Evolutionary conservation across 2,888 invertebrate species (phyloP).

Genomic region (Caenorhabditis becei): DNA sequence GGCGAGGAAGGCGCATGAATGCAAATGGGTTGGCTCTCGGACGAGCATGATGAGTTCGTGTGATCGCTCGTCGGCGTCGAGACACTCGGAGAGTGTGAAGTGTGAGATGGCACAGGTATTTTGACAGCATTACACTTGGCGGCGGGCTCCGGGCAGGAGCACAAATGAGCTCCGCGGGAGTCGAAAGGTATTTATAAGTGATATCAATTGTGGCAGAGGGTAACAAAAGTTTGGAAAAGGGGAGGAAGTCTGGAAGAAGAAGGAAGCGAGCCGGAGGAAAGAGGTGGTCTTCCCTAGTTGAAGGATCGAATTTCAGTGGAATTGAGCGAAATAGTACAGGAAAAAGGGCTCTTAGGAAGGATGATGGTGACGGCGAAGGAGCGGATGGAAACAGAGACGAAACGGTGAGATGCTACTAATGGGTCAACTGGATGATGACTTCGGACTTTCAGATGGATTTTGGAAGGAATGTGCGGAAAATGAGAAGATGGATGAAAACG

Average conservation of each 20-base stretch:
- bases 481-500: not conserved
- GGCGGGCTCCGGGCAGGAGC: conserved; percentile 24
- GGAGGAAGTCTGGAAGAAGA: conserved; percentile 1
- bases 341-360: conserved; percentile 26
- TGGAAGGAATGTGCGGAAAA: not conserved
- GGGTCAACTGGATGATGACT: not conserved
- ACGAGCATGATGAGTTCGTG: conserved; percentile 25
- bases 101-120: conserved; percentile 41
- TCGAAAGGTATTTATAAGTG: conserved; percentile 30
- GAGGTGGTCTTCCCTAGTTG: conserved; percentile 30
- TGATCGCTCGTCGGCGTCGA: conserved; percentile 25
- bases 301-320: conserved; percentile 23
- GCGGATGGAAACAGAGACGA: conserved; percentile 7
- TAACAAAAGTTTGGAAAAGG: conserved; percentile 21
- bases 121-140: conserved; percentile 60
- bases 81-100: conserved; percentile 14
- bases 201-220: conserved; percentile 9
- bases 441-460: not conserved
- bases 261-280: conserved; percentile 10
- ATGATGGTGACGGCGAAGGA: not conserved
- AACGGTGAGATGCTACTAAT: conserved; percentile 2
- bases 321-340: conserved; percentile 22
- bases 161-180: conserved; percentile 8
- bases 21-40: conserved; percentile 13
- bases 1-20: conserved; percentile 2